Percentiles rank a stretch among this genome's conserved stretches.
These are phyloP conservation scores for Porphyrio hochstetteri DNA, from an alignment of 2,113 vertebrate species.

Conservation along the genomic window DNA sequence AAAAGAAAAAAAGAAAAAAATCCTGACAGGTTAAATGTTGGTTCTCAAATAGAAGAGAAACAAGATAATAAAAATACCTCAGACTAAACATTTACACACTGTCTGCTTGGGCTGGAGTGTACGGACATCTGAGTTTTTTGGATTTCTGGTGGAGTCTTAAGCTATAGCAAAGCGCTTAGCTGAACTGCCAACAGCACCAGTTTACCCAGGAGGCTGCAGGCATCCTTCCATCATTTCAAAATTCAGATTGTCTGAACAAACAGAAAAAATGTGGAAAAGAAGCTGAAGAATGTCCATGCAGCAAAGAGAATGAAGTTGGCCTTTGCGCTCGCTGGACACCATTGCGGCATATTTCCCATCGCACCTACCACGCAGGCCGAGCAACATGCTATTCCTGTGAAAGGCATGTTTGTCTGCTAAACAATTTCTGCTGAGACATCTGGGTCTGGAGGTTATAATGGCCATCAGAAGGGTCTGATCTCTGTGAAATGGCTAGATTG, in stretches of 20 bases:
- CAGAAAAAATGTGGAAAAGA: conserved; percentile 68
- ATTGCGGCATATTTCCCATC: conserved; percentile 2
- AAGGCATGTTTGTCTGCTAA: conserved; percentile 30
- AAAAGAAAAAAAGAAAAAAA: background rate
- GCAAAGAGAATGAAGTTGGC: background rate
- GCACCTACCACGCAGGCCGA: conserved; percentile 26
- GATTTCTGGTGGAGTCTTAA: conserved; percentile 43
- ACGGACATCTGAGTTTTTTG: conserved; percentile 26
- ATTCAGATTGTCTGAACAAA: conserved; percentile 69
- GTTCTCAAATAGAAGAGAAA: conserved; percentile 54
- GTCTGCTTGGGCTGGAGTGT: conserved; percentile 58
- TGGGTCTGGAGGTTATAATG: background rate
- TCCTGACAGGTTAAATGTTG: conserved; percentile 29
- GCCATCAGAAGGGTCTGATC: conserved; percentile 11
- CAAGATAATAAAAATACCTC: conserved; percentile 70
- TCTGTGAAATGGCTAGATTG: background rate
- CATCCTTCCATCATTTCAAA: conserved; percentile 54
- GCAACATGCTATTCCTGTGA: background rate
- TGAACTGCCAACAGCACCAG: conserved; percentile 43
- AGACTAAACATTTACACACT: conserved; percentile 77
- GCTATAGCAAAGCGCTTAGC: conserved; percentile 34
- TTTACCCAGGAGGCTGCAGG: conserved; percentile 48
- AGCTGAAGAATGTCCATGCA: conserved; percentile 61
- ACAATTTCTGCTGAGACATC: background rate
- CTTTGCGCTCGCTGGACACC: conserved; percentile 1